Conservation (phyloP, 2,797 vertebrate species). For the Emys orbicularis region DNA sequence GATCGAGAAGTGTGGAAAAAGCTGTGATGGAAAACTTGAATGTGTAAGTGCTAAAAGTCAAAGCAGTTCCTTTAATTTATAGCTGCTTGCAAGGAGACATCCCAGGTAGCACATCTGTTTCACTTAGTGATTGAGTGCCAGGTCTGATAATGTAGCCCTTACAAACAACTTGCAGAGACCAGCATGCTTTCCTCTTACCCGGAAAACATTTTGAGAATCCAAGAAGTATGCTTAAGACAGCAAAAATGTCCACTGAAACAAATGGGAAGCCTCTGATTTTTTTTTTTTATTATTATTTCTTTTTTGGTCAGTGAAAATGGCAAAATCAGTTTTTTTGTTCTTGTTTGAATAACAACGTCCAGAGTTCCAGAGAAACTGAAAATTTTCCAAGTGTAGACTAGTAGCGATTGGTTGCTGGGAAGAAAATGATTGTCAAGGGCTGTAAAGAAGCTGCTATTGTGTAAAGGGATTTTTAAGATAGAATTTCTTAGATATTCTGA, state of each 20-base stretch:
- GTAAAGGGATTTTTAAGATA: not conserved
- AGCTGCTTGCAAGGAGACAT: constrained; percentile 4
- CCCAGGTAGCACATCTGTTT: constrained; percentile 51
- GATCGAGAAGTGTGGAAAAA: not conserved
- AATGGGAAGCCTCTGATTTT: not conserved
- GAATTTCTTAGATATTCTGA: not conserved
- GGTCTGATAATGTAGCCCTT: constrained; percentile 43
- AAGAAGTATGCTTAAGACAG: constrained; percentile 39
- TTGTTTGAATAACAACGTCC: not conserved
- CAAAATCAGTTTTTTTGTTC: not conserved
- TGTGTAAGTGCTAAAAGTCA: not conserved
- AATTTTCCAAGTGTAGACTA: not conserved
- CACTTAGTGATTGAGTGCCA: constrained; percentile 43
- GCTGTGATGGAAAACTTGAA: not conserved
- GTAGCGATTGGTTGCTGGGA: not conserved
- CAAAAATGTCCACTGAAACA: constrained; percentile 62
- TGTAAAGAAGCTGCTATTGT: not conserved
- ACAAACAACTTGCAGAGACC: constrained; percentile 54
- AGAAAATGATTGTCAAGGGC: not conserved
- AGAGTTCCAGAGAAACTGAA: not conserved
- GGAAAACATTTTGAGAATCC: constrained; percentile 38
- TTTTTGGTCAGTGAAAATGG: not conserved
- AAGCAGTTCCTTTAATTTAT: not conserved
- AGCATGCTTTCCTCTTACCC: constrained; percentile 40
- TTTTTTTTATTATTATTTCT: no score